Evolutionary conservation across 1,140 invertebrate species (phyloP).

Genomic region (Nasonia longicornis): DNA sequence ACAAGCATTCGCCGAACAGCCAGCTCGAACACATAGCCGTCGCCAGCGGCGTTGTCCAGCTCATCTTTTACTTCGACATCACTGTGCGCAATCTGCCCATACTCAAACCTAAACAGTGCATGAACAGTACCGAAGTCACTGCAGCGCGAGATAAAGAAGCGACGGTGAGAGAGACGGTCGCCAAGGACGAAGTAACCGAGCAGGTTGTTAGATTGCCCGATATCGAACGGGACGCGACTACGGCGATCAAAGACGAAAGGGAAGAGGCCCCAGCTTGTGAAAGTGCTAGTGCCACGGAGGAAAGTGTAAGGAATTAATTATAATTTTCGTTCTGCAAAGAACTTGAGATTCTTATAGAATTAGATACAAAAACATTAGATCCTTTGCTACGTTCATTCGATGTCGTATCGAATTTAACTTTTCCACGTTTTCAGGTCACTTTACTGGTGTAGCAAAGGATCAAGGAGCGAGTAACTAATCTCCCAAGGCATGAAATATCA

Average conservation of each 20-base stretch:
- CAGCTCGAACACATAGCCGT: not conserved
- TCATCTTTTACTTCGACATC: conserved; percentile 41
- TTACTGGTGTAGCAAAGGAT: conserved; percentile 28
- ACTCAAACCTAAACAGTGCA: conserved; percentile 12
- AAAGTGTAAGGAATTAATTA: not conserved
- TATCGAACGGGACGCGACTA: not conserved
- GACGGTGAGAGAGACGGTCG: not conserved
- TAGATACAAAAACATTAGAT: not conserved
- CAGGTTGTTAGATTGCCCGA: not conserved
- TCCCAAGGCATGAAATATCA: conserved; percentile 25
- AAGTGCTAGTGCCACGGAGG: not conserved
- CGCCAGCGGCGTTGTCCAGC: conserved; percentile 21
- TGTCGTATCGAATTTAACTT: conserved; percentile 8
- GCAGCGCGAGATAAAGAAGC: not conserved
- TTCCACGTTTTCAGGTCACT: conserved; percentile 26
- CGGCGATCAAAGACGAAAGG: not conserved
- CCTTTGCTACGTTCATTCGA: not conserved
- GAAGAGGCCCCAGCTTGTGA: not conserved
- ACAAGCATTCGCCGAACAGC: not conserved
- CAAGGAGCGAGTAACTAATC: conserved; percentile 32
- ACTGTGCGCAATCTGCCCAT: conserved; percentile 39
- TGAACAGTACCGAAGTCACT: not conserved
- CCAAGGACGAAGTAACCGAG: not conserved
- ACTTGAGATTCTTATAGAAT: not conserved
- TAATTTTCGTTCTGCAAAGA: not conserved